A percentile compares a stretch with the other conserved stretches of the same genome.
Conservation (phyloP, 2,888 invertebrate species). For the Luperina testacea region DNA sequence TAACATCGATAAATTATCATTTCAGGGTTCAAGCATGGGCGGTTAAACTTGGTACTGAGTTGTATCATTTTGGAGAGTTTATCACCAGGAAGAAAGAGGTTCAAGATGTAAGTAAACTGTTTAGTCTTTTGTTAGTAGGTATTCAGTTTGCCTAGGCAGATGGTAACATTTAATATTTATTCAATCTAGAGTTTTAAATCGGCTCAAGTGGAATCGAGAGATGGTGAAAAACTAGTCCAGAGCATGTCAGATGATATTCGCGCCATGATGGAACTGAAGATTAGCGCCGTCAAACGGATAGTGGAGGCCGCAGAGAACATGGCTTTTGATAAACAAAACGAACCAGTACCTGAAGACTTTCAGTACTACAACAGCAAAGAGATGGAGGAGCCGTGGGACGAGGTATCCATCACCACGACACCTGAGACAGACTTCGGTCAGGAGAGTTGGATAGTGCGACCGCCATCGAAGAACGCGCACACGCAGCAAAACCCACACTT, state of each 20-base stretch:
- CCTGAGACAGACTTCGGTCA: constrained; percentile 89
- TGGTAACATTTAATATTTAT: constrained; percentile 60
- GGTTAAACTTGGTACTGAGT: constrained; percentile 94
- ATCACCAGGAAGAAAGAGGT: constrained; percentile 95
- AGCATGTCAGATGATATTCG: constrained; percentile 96
- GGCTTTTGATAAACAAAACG: constrained; percentile 91
- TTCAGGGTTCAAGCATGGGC: constrained; percentile 95
- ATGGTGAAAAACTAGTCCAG: constrained; percentile 94
- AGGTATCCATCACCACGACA: constrained; percentile 85
- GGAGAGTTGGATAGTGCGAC: constrained; percentile 89
- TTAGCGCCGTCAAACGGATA: constrained; percentile 96
- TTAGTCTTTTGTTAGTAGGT: background rate
- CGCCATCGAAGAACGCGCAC: constrained; percentile 91
- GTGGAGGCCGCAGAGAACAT: constrained; percentile 96
- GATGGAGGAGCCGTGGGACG: constrained; percentile 90
- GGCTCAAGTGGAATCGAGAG: constrained; percentile 93
- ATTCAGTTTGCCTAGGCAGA: constrained; percentile 3
- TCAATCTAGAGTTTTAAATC: constrained; percentile 93
- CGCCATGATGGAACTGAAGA: constrained; percentile 96
- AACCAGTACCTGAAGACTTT: constrained; percentile 90
- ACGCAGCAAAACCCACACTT: constrained; percentile 93
- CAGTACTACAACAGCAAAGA: constrained; percentile 93
- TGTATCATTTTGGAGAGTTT: constrained; percentile 94
- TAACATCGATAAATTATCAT: constrained; percentile 39
- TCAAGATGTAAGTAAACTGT: constrained; percentile 91